phyloP scores from a whole-genome alignment of 2,113 vertebrate species.

The Aegypius monachus region DNA sequence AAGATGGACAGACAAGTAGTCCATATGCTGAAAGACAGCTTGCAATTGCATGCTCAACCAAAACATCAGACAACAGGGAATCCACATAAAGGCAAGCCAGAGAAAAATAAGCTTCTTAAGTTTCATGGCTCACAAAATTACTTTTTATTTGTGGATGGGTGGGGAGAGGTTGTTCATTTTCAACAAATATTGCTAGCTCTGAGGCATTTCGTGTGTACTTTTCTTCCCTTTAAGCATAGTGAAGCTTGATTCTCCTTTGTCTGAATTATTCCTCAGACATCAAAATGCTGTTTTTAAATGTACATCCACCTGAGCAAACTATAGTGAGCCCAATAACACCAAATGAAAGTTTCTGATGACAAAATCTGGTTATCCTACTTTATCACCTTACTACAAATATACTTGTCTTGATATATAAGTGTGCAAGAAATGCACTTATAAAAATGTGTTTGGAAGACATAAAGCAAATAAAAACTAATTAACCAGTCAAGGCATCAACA shows the following conservation, averaged over 20 bases:
- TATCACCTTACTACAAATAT: neutral
- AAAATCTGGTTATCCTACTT: neutral
- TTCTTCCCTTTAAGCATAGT: neutral
- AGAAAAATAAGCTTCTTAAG: conserved; percentile 23
- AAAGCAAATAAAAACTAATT: neutral
- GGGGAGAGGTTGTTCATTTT: neutral
- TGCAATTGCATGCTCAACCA: neutral
- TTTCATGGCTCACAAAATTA: conserved; percentile 17
- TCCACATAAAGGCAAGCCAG: neutral
- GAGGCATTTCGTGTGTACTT: neutral
- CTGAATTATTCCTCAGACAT: neutral
- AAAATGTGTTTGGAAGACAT: neutral
- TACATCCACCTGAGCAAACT: neutral
- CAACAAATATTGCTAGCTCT: neutral
- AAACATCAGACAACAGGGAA: conserved; percentile 8
- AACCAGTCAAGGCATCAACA: neutral
- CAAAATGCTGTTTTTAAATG: neutral
- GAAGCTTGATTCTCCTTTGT: neutral
- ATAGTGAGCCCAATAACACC: neutral
- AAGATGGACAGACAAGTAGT: neutral
- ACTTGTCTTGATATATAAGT: neutral
- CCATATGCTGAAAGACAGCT: neutral
- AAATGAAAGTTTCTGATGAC: neutral
- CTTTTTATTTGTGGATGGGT: neutral
- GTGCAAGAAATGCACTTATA: neutral